A percentile compares a stretch with the other conserved stretches of the same genome.
Evolutionary conservation across 1,140 invertebrate species (phyloP).

Genomic region (Trichomalopsis sarcophagae): DNA sequence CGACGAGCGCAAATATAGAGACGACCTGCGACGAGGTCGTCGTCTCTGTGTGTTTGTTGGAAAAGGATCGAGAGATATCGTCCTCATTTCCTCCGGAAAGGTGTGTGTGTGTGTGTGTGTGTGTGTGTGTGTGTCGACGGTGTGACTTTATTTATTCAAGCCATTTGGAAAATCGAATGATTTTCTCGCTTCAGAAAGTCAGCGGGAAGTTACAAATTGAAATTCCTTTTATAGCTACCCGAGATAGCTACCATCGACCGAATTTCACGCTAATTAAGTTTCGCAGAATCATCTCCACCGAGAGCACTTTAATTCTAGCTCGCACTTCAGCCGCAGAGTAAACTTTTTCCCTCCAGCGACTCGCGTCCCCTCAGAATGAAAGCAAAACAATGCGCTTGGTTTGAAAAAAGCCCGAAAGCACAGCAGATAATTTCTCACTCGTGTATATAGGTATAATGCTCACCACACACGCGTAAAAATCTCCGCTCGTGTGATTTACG

Average conservation of each 20-base stretch:
- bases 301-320: not conserved
- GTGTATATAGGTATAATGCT: not conserved
- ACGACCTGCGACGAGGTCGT: not conserved
- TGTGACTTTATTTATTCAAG: no score
- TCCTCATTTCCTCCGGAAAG: conserved; percentile 2
- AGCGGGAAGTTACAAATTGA: no score
- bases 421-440: conserved; percentile 14
- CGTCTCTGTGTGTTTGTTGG: not conserved
- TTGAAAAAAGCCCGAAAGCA: not conserved
- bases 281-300: not conserved
- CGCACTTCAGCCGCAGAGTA: not conserved
- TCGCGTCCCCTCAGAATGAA: not conserved
- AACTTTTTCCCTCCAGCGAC: not conserved
- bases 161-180: no score
- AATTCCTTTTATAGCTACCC: no score
- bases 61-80: not conserved
- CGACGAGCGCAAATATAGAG: conserved; percentile 18
- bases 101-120: not conserved
- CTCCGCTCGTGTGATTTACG: conserved; percentile 45
- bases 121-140: not conserved
- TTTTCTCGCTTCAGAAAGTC: no score
- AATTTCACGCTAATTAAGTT: not conserved
- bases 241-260: no score
- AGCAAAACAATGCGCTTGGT: conserved; percentile 24
- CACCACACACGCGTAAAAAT: not conserved